Percentiles rank a stretch among this genome's conserved stretches.
These are phyloP conservation scores for Cephus cinctus DNA, from an alignment of 1,140 invertebrate genomes.

Conservation along the genomic window DNA sequence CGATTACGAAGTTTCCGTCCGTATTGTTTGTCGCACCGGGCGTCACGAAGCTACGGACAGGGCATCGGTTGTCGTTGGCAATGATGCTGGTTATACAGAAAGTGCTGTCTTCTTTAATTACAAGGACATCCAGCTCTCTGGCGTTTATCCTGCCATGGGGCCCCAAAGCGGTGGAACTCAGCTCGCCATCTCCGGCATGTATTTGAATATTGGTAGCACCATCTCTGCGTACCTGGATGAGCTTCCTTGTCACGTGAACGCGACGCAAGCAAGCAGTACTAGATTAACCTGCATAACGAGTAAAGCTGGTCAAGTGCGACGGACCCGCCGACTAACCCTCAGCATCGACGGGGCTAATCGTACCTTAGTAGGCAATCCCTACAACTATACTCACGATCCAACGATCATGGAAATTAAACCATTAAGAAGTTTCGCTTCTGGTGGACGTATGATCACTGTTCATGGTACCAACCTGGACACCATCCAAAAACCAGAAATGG, in stretches of 20 bases:
- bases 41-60: conserved; percentile 72
- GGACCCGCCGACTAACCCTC: conserved; percentile 68
- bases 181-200: conserved; percentile 84
- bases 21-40: conserved; percentile 85
- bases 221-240: conserved; percentile 87
- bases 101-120: conserved; percentile 89
- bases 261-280: conserved; percentile 84
- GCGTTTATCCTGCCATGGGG: conserved; percentile 81
- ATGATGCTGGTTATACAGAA: conserved; percentile 84
- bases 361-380: conserved; percentile 69
- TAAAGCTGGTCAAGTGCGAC: conserved; percentile 59
- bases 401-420: conserved; percentile 91
- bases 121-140: conserved; percentile 79
- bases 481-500: conserved; percentile 88
- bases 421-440: conserved; percentile 82
- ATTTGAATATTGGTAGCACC: conserved; percentile 91
- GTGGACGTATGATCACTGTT: conserved; percentile 90
- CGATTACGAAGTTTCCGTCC: conserved; percentile 88
- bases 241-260: conserved; percentile 83
- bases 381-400: conserved; percentile 90
- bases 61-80: conserved; percentile 84
- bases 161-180: conserved; percentile 93
- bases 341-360: conserved; percentile 83
- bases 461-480: conserved; percentile 90
- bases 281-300: conserved; percentile 86